phyloP scores from a whole-genome alignment of 2,888 invertebrate species.

The Crepidodera aurea region DNA sequence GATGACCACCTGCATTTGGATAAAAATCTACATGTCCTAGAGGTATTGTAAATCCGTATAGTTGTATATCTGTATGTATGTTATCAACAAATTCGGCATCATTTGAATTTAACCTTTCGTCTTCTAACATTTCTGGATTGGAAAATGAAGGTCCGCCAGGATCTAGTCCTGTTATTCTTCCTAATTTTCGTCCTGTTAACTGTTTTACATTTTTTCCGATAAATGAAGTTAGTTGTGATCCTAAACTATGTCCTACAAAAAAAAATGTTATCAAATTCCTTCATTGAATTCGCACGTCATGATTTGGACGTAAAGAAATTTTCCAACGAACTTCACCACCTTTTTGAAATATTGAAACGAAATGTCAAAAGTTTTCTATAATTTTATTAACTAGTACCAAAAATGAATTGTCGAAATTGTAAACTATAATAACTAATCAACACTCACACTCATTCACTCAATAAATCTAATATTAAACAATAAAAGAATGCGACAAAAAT shows the following conservation, averaged over 20 bases:
- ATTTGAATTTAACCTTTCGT: conserved; percentile 70
- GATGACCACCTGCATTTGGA: conserved; percentile 74
- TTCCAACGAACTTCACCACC: no score
- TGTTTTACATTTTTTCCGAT: conserved; percentile 46
- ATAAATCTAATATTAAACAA: no score
- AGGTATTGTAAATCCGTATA: conserved; percentile 67
- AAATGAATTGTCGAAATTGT: no score
- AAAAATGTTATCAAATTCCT: no score
- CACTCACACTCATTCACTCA: no score
- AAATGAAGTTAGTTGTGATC: conserved; percentile 50
- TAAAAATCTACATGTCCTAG: conserved; percentile 80
- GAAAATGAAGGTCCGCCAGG: conserved; percentile 59
- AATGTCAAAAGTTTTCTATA: no score
- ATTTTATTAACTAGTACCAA: no score
- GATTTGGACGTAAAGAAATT: no score
- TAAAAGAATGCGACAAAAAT: no score
- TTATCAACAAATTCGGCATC: conserved; percentile 80
- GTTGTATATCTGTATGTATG: conserved; percentile 75
- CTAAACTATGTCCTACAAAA: conserved; percentile 52
- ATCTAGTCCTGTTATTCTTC: conserved; percentile 62
- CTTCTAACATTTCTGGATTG: conserved; percentile 20
- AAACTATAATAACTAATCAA: no score
- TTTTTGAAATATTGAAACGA: no score
- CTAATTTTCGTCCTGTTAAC: conserved; percentile 53
- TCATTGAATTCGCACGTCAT: no score